phyloP scores from a whole-genome alignment of 2,888 invertebrate genomes.

The Cyrtodaria siliqua region DNA sequence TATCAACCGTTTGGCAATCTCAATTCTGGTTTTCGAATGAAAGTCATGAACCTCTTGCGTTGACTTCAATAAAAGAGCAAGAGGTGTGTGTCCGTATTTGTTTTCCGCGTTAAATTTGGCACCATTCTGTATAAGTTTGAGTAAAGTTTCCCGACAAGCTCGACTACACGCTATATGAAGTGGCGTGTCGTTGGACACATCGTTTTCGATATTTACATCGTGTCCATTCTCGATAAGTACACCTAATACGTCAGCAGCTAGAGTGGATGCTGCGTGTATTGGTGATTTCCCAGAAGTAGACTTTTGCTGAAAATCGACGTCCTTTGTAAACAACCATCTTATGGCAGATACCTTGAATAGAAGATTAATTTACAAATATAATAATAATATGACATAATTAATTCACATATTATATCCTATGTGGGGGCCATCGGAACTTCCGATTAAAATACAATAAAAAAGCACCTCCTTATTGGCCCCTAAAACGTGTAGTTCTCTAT shows the following conservation, averaged over 20 bases:
- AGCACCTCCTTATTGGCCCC: too few species aligned
- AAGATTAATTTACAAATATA: too few species aligned
- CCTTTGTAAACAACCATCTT: conserved; percentile 38
- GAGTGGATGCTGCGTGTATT: conserved; percentile 66
- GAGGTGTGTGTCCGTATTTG: conserved; percentile 66
- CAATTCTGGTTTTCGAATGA: conserved; percentile 66
- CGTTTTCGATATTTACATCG: conserved; percentile 70
- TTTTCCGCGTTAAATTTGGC: conserved; percentile 67
- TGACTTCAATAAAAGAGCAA: conserved; percentile 67
- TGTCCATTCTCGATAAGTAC: conserved; percentile 61
- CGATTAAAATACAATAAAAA: too few species aligned
- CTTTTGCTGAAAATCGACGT: conserved; percentile 48
- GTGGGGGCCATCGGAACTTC: too few species aligned
- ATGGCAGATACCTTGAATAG: conserved; percentile 51
- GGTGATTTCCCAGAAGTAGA: conserved; percentile 63
- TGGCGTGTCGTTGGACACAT: conserved; percentile 67
- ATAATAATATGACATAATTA: too few species aligned
- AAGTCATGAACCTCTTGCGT: conserved; percentile 59
- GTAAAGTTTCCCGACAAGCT: conserved; percentile 52
- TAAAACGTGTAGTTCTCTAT: too few species aligned
- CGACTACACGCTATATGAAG: conserved; percentile 72
- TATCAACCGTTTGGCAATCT: conserved; percentile 63
- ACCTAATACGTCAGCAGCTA: conserved; percentile 54
- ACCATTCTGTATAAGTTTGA: conserved; percentile 64
- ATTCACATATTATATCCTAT: too few species aligned